Percentiles rank a stretch among this genome's conserved stretches.
Conservation (phyloP, 2,797 vertebrate species). For the Xenentodon cancila region DNA sequence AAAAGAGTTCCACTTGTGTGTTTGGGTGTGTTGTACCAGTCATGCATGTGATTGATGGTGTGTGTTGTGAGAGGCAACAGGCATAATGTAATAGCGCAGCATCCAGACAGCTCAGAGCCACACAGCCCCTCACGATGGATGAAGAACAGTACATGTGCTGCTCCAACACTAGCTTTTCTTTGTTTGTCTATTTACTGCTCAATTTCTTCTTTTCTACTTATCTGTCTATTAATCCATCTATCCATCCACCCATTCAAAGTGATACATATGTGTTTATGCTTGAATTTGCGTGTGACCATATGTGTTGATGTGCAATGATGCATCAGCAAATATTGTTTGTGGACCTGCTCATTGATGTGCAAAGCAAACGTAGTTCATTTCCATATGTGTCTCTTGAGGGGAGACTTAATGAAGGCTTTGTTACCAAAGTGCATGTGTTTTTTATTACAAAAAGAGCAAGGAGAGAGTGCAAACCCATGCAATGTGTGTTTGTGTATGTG, state of each 20-base stretch:
- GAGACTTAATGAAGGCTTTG: constrained; percentile 70
- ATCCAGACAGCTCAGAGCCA: constrained; percentile 72
- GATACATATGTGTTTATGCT: not conserved
- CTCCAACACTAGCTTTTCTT: constrained; percentile 38
- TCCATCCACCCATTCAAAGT: too few species aligned
- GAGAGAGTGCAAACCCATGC: constrained; percentile 13
- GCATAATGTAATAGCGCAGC: constrained; percentile 78
- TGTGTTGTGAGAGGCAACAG: constrained; percentile 66
- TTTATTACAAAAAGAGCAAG: constrained; percentile 34
- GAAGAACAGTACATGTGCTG: constrained; percentile 42
- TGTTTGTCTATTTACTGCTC: constrained; percentile 24
- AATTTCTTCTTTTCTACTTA: not conserved
- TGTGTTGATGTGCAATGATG: not conserved
- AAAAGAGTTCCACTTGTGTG: constrained; percentile 5
- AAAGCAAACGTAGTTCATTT: constrained; percentile 74
- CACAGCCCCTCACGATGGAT: constrained; percentile 68
- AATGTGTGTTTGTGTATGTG: constrained; percentile 19
- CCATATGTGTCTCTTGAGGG: constrained; percentile 66
- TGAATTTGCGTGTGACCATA: not conserved
- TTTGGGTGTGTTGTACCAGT: constrained; percentile 18
- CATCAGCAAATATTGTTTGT: constrained; percentile 35
- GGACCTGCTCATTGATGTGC: constrained; percentile 71
- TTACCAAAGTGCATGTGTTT: constrained; percentile 61
- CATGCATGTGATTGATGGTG: constrained; percentile 63
- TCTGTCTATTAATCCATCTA: too few species aligned